Evolutionary conservation across 2,797 vertebrate genomes (phyloP), one percentile per base, ranked within the genome.

Genomic region (Catharus ustulatus): DNA sequence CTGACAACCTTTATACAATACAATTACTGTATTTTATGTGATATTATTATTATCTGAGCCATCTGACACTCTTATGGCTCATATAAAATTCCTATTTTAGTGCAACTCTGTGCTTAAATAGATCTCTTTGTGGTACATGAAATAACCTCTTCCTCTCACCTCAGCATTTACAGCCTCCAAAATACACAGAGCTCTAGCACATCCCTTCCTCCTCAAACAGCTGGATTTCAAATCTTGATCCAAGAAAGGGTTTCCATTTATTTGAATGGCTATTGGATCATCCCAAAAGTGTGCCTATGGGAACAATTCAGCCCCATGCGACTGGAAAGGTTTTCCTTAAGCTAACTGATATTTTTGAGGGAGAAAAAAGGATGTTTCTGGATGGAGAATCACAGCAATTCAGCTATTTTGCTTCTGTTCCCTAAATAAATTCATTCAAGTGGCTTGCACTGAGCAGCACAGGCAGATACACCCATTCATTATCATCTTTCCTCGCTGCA

Each of bases 1-100:
- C 82, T 94, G 93, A 95, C 92, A 96, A 92, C 48, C 69, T 93
- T 92, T 92, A 76, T 81, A 78, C 76, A 93, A 83, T 72, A 89
- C 68, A 88, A 95, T 93, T 84, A 83, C 82, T 96, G 88, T 93
- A 90, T 94, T 96, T 94, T 79, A 94, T 81, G 77, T 88, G 93
- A 95, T 96, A 94, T 95, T 94, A 94, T 93, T 95, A 93, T 95
- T 96, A 96, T 91, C 94, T 95, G 91, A 96, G 91, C 87, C 83
- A 92, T 96, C 91, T 96, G 94, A 97, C 91, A 90, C 45, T 92
- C 91, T 91, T 88, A 93, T 73, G 59, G 92, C 91, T 96, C 89
- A 82, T 49, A 91, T 63, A 88, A 96, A 91, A 95, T 45, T 84
- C 85, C 49, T 86, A 52, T 92, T 93, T 96, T 86, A 93, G 83